These are phyloP conservation scores for Teleogryllus occipitalis DNA, from an alignment of 1,140 invertebrate genomes.

Conservation along the genomic window DNA sequence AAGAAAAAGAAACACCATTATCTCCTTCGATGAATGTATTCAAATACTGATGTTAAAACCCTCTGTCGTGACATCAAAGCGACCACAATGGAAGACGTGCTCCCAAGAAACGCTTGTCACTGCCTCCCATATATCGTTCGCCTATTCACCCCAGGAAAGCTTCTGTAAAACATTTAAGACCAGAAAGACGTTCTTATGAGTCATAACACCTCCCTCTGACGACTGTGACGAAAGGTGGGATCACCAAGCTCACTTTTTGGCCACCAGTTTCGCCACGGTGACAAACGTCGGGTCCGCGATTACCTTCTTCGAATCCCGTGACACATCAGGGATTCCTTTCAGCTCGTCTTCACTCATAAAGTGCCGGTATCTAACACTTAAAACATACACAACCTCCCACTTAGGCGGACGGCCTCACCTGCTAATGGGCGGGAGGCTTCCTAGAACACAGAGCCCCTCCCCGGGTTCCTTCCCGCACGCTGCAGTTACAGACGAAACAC, in stretches of 20 bases:
- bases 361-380: neutral
- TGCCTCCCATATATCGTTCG: no score
- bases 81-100: no score
- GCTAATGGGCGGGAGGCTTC: neutral
- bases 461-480: neutral
- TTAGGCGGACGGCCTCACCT: neutral
- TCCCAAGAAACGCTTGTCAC: no score
- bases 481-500: neutral
- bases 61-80: no score
- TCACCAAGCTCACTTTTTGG: neutral
- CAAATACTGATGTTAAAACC: no score
- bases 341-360: neutral
- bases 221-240: no score
- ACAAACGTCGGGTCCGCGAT: neutral
- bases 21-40: no score
- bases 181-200: no score
- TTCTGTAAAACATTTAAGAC: no score
- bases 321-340: neutral
- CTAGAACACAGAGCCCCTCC: neutral
- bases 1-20: no score
- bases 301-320: neutral
- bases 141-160: no score
- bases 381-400: neutral
- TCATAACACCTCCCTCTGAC: no score
- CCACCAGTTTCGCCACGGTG: neutral